phyloP scores from a whole-genome alignment of 1,140 invertebrate genomes.

The Nephila pilipes region DNA sequence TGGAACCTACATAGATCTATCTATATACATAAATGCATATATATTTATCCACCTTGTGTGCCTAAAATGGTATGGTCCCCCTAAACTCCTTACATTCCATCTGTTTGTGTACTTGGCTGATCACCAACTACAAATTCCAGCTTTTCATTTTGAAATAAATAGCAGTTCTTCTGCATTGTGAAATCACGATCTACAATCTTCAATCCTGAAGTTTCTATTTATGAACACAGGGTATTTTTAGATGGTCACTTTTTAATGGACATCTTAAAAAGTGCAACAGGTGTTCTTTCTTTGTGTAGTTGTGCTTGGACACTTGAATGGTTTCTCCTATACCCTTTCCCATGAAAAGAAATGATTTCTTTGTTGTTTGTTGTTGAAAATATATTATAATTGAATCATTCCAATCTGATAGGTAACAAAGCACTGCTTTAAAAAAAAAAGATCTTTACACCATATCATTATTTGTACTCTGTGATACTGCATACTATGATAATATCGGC shows the following conservation, averaged over 20 bases:
- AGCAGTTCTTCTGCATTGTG: slow-evolving; percentile 19
- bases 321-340: not conserved
- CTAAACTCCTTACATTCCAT: slow-evolving; percentile 71
- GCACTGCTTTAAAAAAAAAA: slow-evolving; percentile 47
- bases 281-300: slow-evolving; percentile 16
- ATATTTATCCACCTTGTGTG: slow-evolving; percentile 73
- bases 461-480: slow-evolving; percentile 73
- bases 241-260: slow-evolving; percentile 57
- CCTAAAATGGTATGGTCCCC: slow-evolving; percentile 75
- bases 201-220: slow-evolving; percentile 50
- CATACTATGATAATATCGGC: slow-evolving; percentile 23
- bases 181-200: slow-evolving; percentile 28
- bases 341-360: slow-evolving; percentile 56
- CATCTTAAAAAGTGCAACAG: not conserved
- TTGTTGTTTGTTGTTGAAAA: slow-evolving; percentile 69
- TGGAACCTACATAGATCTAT: slow-evolving; percentile 68
- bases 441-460: slow-evolving; percentile 72
- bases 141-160: not conserved
- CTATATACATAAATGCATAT: slow-evolving; percentile 66
- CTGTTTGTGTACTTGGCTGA: slow-evolving; percentile 57
- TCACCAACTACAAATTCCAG: slow-evolving; percentile 34
- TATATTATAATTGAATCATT: slow-evolving; percentile 65
- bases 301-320: slow-evolving; percentile 42
- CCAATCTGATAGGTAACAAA: slow-evolving; percentile 51
- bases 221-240: slow-evolving; percentile 71